Percentiles rank a stretch among this genome's conserved stretches.
Conservation (phyloP, 2,888 invertebrate genomes). For the Catonia carolina region DNA sequence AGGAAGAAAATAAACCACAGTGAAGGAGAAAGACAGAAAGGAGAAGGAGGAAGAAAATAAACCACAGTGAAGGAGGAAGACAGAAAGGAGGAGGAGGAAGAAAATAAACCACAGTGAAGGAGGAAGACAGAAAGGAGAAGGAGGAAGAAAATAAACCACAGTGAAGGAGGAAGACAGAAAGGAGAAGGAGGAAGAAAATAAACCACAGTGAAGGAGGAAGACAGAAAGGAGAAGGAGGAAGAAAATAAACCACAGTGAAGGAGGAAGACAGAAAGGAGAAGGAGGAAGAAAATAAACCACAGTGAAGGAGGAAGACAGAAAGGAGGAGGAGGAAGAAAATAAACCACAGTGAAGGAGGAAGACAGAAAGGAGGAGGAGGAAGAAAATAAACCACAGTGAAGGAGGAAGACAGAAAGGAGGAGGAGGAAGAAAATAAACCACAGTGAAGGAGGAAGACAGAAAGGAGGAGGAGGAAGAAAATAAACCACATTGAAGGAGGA, state of each 20-base stretch:
- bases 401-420: not conserved
- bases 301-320: not conserved
- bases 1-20: too few species aligned
- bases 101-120: too few species aligned
- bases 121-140: not conserved
- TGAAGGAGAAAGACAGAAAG: not conserved
- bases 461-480: not conserved
- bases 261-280: constrained; percentile 8
- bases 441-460: not conserved
- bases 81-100: not conserved
- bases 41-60: too few species aligned
- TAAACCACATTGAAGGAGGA: too few species aligned
- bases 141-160: too few species aligned
- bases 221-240: not conserved
- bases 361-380: constrained; percentile 9
- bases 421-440: not conserved
- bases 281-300: too few species aligned
- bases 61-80: not conserved
- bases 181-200: too few species aligned
- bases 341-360: too few species aligned
- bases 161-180: not conserved
- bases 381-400: too few species aligned
- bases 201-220: not conserved
- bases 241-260: too few species aligned
- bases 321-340: constrained; percentile 1